Evolutionary conservation across 2,113 vertebrate genomes (phyloP), one percentile per base, ranked within the genome.

Genomic region (Amblyornis subalaris): DNA sequence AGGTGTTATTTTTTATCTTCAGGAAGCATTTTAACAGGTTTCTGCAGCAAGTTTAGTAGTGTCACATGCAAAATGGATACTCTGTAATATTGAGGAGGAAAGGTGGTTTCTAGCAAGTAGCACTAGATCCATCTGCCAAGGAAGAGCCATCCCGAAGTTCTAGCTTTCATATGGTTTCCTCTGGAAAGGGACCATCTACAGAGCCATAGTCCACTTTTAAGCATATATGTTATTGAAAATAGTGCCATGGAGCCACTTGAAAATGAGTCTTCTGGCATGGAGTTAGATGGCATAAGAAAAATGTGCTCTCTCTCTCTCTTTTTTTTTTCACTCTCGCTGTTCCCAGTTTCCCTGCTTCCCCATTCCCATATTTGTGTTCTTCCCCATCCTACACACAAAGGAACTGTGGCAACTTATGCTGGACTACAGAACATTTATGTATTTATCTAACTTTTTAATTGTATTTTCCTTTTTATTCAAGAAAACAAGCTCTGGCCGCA

Each of bases 61-160:
- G 26, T 23, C 14, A 55, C 14, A 35, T 44, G 51, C 12, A 57
- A 88, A 90, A 80, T 40, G 26, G 4, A 21, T 54, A 26, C 26
- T 53, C 25, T 71, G 18, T 57, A 80, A 85, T 74, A 26, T 7
- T 45, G 35, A 48, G 19, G 18, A 61, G 14, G 23, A 16, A 85
- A 81, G 28, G 4, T 42, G 17, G 1, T 18, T 77, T 77, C 58
- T 18, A 88, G 25, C 38, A 80, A 55, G 20, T 5, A 3, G 7
- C 5, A 20, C 11, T 23, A 29, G 50, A 45, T 40, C 44, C 23
- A 38, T 36, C 35, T 64, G 20, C 33, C 50, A 83, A 65, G 21
- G 20, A 86, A 24, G 12, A 84, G 13, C 3, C 5, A 36, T 42
- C 3, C 10, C 0, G 0, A 87, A 77, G 29, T 71, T 81, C 24